Conservation (phyloP, 92 coral and sea anemone species). For the Palythoa caribaeorum region DNA sequence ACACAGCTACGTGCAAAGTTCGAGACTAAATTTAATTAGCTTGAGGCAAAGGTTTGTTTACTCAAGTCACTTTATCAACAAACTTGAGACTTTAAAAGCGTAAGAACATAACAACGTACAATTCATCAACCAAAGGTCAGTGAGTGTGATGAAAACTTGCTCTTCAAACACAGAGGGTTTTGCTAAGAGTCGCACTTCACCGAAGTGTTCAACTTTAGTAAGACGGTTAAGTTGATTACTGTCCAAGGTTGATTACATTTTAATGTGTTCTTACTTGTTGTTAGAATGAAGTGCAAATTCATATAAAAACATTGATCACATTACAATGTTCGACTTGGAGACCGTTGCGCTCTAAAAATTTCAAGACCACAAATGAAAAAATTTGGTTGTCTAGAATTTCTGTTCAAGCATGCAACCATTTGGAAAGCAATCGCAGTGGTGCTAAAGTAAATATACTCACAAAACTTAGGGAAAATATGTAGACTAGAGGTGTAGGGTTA, state of each 20-base stretch:
- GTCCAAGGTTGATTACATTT: not conserved
- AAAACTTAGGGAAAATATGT: too few relatives aligned
- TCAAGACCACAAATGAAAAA: not conserved
- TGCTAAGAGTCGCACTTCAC: not conserved
- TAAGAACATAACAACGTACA: not conserved
- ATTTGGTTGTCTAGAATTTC: not conserved
- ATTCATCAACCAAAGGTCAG: not conserved
- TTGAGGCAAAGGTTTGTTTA: not conserved
- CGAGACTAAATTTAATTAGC: not conserved
- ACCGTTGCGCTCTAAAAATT: not conserved
- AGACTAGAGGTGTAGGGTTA: not conserved
- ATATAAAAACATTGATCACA: not conserved
- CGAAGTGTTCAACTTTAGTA: not conserved
- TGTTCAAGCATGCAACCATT: not conserved
- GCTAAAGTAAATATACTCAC: not conserved
- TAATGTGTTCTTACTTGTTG: not conserved
- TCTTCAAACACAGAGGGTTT: not conserved
- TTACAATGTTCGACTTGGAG: not conserved
- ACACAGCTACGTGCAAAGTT: too few relatives aligned
- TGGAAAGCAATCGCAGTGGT: not conserved
- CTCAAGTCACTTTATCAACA: not conserved
- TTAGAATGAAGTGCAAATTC: slow-evolving; percentile 1
- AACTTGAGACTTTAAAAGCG: not conserved
- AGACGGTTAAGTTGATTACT: slow-evolving; percentile 2
- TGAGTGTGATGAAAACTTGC: not conserved